phyloP scores from a whole-genome alignment of 2,797 vertebrate species.

The Eulemur mongoz region DNA sequence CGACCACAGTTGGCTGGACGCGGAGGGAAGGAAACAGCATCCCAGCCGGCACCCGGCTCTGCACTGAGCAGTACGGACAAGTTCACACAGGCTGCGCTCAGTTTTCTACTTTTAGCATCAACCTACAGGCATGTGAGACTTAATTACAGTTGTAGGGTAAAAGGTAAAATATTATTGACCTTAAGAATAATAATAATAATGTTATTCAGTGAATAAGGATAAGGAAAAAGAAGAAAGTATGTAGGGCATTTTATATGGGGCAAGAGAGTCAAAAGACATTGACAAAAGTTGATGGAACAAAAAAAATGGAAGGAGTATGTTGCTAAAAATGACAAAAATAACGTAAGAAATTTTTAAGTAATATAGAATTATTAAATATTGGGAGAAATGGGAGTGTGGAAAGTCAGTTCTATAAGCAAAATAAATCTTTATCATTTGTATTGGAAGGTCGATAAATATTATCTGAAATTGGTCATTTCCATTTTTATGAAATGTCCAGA shows the following conservation, averaged over 20 bases:
- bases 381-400: background rate
- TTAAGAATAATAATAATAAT: background rate
- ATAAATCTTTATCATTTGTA: background rate
- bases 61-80: background rate
- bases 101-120: background rate
- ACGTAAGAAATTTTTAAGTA: background rate
- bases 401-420: background rate
- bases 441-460: background rate
- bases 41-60: too few relatives aligned
- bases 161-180: background rate
- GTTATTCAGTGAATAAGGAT: background rate
- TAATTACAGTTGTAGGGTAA: background rate
- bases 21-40: accelerated
- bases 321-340: background rate
- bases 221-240: background rate
- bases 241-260: background rate
- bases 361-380: background rate
- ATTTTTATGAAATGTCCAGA: background rate
- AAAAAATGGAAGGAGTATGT: background rate
- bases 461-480: background rate
- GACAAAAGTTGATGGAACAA: background rate
- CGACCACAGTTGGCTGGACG: accelerated
- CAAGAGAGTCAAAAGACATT: background rate
- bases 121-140: background rate
- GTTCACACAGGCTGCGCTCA: too few relatives aligned